A percentile compares a stretch with the other conserved stretches of the same genome.
phyloP scores from a whole-genome alignment of 2,888 invertebrate genomes.

The Hoplodrina ambigua region DNA sequence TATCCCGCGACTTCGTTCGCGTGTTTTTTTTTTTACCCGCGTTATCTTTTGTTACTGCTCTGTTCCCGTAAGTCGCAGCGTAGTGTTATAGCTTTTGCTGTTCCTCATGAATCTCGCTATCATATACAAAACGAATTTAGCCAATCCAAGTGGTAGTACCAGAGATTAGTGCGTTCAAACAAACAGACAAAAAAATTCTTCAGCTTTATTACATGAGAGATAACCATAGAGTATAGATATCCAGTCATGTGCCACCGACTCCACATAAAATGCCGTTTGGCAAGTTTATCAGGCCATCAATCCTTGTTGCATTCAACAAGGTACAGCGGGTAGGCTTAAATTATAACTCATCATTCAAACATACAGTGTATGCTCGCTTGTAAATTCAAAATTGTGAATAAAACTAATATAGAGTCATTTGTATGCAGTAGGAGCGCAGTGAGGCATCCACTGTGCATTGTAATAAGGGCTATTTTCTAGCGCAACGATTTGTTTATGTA shows the following conservation, averaged over 20 bases:
- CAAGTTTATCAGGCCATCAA: constrained; percentile 18
- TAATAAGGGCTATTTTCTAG: constrained; percentile 49
- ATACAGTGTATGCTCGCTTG: constrained; percentile 42
- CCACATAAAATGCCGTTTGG: constrained; percentile 12
- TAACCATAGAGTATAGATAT: background rate
- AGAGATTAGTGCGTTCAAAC: too few relatives aligned
- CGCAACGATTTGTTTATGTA: constrained; percentile 29
- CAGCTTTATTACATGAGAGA: too few relatives aligned
- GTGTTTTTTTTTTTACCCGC: too few relatives aligned
- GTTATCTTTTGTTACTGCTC: too few relatives aligned
- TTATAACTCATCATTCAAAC: constrained; percentile 33
- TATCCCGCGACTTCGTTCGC: too few relatives aligned
- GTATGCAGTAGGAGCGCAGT: constrained; percentile 44
- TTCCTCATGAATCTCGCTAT: too few relatives aligned
- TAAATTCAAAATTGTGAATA: constrained; percentile 51
- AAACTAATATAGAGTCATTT: constrained; percentile 38
- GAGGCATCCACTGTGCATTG: constrained; percentile 37
- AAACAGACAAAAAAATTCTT: too few relatives aligned
- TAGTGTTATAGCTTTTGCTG: too few relatives aligned
- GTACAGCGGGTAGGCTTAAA: constrained; percentile 28
- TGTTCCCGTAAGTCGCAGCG: too few relatives aligned
- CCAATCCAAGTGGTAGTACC: too few relatives aligned
- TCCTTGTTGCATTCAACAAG: constrained; percentile 20
- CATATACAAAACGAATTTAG: too few relatives aligned
- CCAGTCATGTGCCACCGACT: constrained; percentile 7